Conservation (phyloP, 2,797 vertebrate genomes). For the Takifugu ocellatus region DNA sequence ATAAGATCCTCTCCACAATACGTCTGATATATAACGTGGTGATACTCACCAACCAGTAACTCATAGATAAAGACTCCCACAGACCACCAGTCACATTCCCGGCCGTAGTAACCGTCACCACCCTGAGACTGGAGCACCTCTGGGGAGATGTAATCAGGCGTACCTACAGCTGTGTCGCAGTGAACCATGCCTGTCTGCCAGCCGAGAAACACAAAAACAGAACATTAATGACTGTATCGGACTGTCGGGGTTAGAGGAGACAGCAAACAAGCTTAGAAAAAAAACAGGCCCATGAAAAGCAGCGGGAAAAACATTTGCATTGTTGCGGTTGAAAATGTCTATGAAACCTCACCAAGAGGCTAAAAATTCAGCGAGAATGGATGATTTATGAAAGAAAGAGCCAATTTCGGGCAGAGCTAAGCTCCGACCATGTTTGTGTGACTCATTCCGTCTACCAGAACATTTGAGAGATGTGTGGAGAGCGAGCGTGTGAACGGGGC, state of each 20-base stretch:
- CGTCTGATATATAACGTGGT: too few relatives aligned
- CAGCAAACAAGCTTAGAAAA: neutral
- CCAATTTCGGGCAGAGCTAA: neutral
- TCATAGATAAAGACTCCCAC: slow-evolving; percentile 96
- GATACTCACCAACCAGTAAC: slow-evolving; percentile 90
- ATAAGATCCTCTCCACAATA: too few relatives aligned
- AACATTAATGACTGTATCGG: neutral
- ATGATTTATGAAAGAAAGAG: neutral
- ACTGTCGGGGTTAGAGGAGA: neutral
- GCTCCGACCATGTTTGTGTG: neutral
- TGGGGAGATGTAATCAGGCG: slow-evolving; percentile 97
- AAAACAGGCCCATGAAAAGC: too few relatives aligned
- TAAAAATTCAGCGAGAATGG: neutral
- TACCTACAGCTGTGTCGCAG: slow-evolving; percentile 96
- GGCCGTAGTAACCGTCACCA: slow-evolving; percentile 88
- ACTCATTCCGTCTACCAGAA: slow-evolving; percentile 2
- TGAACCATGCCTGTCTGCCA: slow-evolving; percentile 93
- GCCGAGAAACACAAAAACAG: slow-evolving; percentile 11
- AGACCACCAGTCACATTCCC: slow-evolving; percentile 99
- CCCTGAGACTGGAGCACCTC: slow-evolving; percentile 96
- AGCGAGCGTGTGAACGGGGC: slow-evolving; percentile 17
- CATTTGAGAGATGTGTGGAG: slow-evolving; percentile 20
- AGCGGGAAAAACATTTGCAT: neutral
- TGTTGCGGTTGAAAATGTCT: too few relatives aligned
- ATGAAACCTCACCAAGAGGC: too few relatives aligned